Conservation (phyloP, 2,797 vertebrate species). For the Cossypha polioptera region DNA sequence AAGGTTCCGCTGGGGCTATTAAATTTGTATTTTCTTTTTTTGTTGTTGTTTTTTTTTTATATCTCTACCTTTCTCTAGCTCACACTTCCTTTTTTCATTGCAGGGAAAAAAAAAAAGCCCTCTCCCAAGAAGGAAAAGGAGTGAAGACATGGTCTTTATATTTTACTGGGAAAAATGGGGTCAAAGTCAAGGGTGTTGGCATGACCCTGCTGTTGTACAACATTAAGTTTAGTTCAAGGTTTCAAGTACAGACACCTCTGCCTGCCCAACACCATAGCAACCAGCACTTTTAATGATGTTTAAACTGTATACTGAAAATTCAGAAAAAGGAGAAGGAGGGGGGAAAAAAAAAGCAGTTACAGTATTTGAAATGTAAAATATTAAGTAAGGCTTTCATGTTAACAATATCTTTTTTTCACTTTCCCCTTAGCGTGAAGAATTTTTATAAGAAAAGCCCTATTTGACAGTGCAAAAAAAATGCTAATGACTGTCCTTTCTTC, state of each 20-base stretch:
- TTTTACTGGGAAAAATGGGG: slow-evolving; percentile 10
- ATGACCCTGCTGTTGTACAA: slow-evolving; percentile 31
- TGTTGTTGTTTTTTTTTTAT: background rate
- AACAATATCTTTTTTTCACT: slow-evolving; percentile 45
- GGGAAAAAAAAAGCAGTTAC: background rate
- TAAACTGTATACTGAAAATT: slow-evolving; percentile 31
- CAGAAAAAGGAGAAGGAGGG: slow-evolving; percentile 1
- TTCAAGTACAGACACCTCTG: slow-evolving; percentile 4
- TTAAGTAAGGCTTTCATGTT: slow-evolving; percentile 59
- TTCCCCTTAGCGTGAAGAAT: slow-evolving; percentile 28
- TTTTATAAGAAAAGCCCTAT: slow-evolving; percentile 31
- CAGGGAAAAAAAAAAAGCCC: rapidly evolving
- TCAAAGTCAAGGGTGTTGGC: slow-evolving; percentile 42
- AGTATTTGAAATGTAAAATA: slow-evolving; percentile 57
- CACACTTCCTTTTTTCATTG: background rate
- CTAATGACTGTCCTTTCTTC: slow-evolving; percentile 56
- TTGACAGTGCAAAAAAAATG: slow-evolving; percentile 28
- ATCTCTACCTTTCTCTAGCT: background rate
- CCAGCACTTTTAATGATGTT: slow-evolving; percentile 35
- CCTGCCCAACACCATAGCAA: slow-evolving; percentile 56
- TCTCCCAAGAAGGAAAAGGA: background rate
- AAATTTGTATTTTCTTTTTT: background rate
- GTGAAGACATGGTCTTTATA: background rate
- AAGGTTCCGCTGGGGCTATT: background rate
- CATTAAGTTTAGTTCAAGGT: slow-evolving; percentile 16